Evolutionary conservation across 2,113 vertebrate genomes (phyloP).

Genomic region (Rhea pennata): DNA sequence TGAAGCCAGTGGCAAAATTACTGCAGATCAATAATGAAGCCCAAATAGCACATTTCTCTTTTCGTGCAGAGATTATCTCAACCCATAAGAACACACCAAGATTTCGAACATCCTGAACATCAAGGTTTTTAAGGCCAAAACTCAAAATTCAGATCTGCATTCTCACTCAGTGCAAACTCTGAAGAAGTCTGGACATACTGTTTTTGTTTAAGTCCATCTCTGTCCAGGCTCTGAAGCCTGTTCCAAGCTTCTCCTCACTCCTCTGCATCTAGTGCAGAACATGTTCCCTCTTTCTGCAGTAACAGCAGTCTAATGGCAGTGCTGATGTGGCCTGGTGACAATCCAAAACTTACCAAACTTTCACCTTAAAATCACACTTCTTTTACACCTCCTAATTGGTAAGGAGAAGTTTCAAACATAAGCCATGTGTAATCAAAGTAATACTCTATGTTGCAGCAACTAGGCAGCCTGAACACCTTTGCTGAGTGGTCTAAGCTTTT

Average conservation of each 20-base stretch:
- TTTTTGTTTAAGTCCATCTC: not conserved
- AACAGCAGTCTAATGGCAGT: not conserved
- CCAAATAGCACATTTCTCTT: not conserved
- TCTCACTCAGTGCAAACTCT: not conserved
- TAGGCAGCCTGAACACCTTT: not conserved
- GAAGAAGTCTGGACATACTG: not conserved
- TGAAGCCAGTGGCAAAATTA: not conserved
- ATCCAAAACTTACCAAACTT: not conserved
- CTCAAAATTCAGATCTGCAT: not conserved
- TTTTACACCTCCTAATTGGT: not conserved
- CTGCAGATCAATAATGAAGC: not conserved
- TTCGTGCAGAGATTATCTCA: not conserved
- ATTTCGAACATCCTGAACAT: not conserved
- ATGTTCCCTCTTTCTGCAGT: not conserved
- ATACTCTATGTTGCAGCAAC: not conserved
- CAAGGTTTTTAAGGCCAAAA: not conserved
- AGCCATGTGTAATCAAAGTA: not conserved
- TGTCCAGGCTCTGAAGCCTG: not conserved
- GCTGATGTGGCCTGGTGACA: not conserved
- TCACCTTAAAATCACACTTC: not conserved
- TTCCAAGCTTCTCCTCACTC: not conserved
- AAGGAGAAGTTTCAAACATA: not conserved
- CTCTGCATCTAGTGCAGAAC: not conserved
- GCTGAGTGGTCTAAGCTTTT: not conserved
- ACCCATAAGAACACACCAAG: not conserved